Conservation (phyloP, 2,797 vertebrate genomes). For the Notamacropus eugenii region DNA sequence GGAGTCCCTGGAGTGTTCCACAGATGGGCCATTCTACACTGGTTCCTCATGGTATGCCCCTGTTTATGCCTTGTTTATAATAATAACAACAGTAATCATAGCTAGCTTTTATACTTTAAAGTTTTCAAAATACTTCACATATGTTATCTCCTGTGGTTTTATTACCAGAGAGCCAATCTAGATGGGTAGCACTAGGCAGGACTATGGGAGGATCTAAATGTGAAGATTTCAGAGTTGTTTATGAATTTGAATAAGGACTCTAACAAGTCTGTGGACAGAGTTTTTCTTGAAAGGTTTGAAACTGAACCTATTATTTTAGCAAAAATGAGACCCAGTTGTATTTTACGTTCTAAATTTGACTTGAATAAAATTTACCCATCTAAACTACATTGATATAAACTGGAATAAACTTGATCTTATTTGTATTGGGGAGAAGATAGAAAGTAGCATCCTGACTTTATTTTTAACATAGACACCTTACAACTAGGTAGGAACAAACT, state of each 20-base stretch:
- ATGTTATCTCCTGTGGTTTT: neutral
- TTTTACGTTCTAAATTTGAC: slow-evolving; percentile 27
- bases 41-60: slow-evolving; percentile 90
- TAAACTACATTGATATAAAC: slow-evolving; percentile 1
- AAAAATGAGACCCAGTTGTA: slow-evolving; percentile 4
- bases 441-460: neutral
- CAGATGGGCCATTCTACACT: slow-evolving; percentile 92
- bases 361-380: neutral
- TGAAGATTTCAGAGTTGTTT: neutral
- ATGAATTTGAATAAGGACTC: slow-evolving; percentile 12
- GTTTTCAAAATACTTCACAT: neutral
- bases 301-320: slow-evolving; percentile 25
- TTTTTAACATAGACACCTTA: neutral
- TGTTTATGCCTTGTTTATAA: neutral
- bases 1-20: slow-evolving; percentile 97
- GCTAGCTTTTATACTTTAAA: neutral
- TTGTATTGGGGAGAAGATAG: slow-evolving; percentile 27
- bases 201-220: slow-evolving; percentile 17
- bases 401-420: neutral
- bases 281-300: slow-evolving; percentile 46
- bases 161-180: neutral
- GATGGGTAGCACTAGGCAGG: neutral
- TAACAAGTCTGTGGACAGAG: neutral
- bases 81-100: neutral
- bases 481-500: slow-evolving; percentile 10